A percentile compares a stretch with the other conserved stretches of the same genome.
Conservation (phyloP, 2,888 invertebrate species). For the Heteromyza rotundicornis region DNA sequence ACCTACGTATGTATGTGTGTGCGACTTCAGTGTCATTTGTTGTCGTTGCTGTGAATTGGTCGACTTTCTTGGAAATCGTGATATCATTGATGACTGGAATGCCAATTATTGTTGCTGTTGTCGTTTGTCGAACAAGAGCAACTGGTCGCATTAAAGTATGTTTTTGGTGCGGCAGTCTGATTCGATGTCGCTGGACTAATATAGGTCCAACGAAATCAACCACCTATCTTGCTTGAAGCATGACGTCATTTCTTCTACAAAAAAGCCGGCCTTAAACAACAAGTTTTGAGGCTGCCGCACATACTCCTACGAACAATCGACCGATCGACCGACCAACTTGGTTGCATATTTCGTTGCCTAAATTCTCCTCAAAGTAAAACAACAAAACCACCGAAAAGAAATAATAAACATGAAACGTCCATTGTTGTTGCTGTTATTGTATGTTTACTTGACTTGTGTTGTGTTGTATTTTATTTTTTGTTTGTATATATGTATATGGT, state of each 20-base stretch:
- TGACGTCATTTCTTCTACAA: slow-evolving; percentile 27
- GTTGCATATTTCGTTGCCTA: too few relatives aligned
- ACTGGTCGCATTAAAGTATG: too few relatives aligned
- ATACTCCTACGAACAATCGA: slow-evolving; percentile 24
- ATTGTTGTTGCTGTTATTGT: slow-evolving; percentile 18
- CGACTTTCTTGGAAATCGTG: slow-evolving; percentile 36
- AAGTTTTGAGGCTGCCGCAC: not conserved
- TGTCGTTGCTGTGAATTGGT: slow-evolving; percentile 3
- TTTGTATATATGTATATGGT: not conserved
- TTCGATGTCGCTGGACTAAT: too few relatives aligned
- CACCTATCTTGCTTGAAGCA: too few relatives aligned
- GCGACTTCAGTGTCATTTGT: too few relatives aligned
- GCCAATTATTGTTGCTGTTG: slow-evolving; percentile 5
- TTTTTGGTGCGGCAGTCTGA: not conserved
- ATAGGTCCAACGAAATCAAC: too few relatives aligned
- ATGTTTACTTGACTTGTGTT: slow-evolving; percentile 14
- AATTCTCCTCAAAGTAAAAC: not conserved
- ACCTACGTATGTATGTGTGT: too few relatives aligned
- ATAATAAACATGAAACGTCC: slow-evolving; percentile 19
- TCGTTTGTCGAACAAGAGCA: not conserved
- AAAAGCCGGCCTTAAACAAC: slow-evolving; percentile 2
- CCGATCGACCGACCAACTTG: not conserved
- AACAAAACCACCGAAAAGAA: not conserved
- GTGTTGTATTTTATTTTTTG: not conserved
- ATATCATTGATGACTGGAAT: slow-evolving; percentile 29